Percentiles rank a stretch among this genome's conserved stretches.
Evolutionary conservation across 2,113 vertebrate genomes (phyloP).

Genomic region (Lathamus discolor): DNA sequence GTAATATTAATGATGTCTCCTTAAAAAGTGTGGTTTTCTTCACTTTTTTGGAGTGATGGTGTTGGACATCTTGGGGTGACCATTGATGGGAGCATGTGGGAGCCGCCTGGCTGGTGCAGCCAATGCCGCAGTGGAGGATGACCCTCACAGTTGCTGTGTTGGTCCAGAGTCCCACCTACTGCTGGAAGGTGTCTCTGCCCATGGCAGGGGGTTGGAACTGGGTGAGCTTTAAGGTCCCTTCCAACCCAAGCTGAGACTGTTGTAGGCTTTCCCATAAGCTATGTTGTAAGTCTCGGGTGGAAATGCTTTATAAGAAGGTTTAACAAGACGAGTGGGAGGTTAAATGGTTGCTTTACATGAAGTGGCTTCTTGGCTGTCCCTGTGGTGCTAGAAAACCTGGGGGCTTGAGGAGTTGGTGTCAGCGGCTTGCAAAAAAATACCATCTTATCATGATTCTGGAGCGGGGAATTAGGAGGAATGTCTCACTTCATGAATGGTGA

Average conservation of each 20-base stretch:
- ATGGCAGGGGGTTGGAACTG: neutral
- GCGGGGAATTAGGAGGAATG: neutral
- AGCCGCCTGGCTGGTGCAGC: neutral
- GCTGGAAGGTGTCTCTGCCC: neutral
- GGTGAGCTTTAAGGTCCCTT: neutral
- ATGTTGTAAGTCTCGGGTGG: neutral
- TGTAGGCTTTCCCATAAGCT: neutral
- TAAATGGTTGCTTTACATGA: neutral
- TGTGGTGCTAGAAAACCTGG: neutral
- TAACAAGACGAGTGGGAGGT: neutral
- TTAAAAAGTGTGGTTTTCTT: neutral
- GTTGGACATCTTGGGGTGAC: neutral
- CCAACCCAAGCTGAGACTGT: neutral
- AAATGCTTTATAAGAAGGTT: neutral
- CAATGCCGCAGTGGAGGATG: neutral
- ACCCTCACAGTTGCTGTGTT: too few species aligned
- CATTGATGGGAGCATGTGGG: neutral
- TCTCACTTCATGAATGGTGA: neutral
- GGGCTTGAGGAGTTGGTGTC: neutral
- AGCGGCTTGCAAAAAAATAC: neutral
- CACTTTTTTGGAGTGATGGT: accelerated
- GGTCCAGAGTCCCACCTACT: neutral
- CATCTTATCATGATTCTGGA: neutral
- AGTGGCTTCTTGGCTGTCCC: neutral
- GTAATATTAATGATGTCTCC: too few species aligned